Base-by-base conservation (phyloP, 2,113 vertebrate species). In the Junco hyemalis region DNA sequence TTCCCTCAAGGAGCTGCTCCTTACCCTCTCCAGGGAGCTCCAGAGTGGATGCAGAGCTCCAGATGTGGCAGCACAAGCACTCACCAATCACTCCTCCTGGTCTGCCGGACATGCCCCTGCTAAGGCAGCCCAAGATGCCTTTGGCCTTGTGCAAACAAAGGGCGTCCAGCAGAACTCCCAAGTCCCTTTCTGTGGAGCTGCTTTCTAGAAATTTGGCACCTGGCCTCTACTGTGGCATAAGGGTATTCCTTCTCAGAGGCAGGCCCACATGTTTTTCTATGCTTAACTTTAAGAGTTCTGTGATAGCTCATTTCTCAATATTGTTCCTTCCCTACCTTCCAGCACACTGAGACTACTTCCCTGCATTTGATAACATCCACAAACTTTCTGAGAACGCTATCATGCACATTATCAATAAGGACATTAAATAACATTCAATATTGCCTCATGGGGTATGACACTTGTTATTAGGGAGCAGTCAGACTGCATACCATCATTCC, bases 51-150 rank as follows among this genome's bases (percentile, higher is more conserved):
- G n/a, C 38, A 59, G 68, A 81, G 21, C 45, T 51, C 23, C 28
- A 59, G 19, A 45, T 21, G 36, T 0, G 0, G 18, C 21, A 24
- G 14, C 61, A 66, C 9, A 77, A 57, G 25, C 1, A 2, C 53
- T 59, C 61, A 59, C 11, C 8, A 31, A 9, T 48, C 11, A 11
- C 17, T 53, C 18, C 20, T 51, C 38, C 57, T 40, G 47, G 35
- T 47, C 36, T 86, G 29, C 22, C 42, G 38, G 25, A 44, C 9
- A 8, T 8, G 35, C 13, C 45, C 10, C 33, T 88, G 28, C 19
- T 51, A 47, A 80, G 29, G 63, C 29, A 89, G 29, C 5, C 48
- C 59, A 56, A 63, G n/a, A 42, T n/a, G 26, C 12, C 45, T 44
- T 11, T 31, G 38, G 63, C 23, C 25, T 47, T 35, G 20, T 19